A percentile compares a stretch with the other conserved stretches of the same genome.
These are phyloP conservation scores for Daktulosphaira vitifoliae DNA, from an alignment of 1,140 invertebrate species.

Conservation along the genomic window DNA sequence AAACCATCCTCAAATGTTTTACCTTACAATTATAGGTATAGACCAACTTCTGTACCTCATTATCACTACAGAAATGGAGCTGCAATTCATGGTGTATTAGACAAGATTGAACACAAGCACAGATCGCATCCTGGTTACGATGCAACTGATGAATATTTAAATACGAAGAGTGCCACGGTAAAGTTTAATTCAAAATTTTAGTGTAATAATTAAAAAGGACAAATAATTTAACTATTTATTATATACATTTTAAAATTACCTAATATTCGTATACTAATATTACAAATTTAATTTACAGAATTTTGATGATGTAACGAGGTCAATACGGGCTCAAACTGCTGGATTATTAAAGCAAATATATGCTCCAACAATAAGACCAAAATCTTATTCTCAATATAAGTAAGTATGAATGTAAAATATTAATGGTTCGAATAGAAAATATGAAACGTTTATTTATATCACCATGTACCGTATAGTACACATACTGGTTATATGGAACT, in stretches of 20 bases:
- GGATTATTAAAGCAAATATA: slow-evolving; percentile 62
- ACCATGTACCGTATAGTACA: background rate
- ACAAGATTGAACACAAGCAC: slow-evolving; percentile 57
- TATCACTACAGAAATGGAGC: slow-evolving; percentile 49
- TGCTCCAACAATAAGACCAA: slow-evolving; percentile 47
- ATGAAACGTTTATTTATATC: no score
- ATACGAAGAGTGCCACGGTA: slow-evolving; percentile 62
- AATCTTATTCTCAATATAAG: slow-evolving; percentile 35
- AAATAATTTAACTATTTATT: background rate
- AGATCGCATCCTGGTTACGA: slow-evolving; percentile 53
- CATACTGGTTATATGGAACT: slow-evolving; percentile 19
- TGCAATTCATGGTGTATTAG: slow-evolving; percentile 60
- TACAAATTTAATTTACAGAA: slow-evolving; percentile 49
- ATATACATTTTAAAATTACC: background rate
- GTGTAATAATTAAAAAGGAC: background rate
- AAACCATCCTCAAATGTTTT: slow-evolving; percentile 24
- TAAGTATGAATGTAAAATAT: slow-evolving; percentile 11
- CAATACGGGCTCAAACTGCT: slow-evolving; percentile 65
- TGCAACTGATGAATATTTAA: slow-evolving; percentile 62
- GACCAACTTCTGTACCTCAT: slow-evolving; percentile 46
- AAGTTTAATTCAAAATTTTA: slow-evolving; percentile 41
- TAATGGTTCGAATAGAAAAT: no score
- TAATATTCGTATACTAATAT: no score
- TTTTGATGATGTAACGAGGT: slow-evolving; percentile 68
- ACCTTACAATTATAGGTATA: slow-evolving; percentile 20